A percentile compares a stretch with the other conserved stretches of the same genome.
These are phyloP conservation scores for Sarotherodon lohbergeri DNA, from an alignment of 2,113 vertebrate genomes.

Conservation along the genomic window DNA sequence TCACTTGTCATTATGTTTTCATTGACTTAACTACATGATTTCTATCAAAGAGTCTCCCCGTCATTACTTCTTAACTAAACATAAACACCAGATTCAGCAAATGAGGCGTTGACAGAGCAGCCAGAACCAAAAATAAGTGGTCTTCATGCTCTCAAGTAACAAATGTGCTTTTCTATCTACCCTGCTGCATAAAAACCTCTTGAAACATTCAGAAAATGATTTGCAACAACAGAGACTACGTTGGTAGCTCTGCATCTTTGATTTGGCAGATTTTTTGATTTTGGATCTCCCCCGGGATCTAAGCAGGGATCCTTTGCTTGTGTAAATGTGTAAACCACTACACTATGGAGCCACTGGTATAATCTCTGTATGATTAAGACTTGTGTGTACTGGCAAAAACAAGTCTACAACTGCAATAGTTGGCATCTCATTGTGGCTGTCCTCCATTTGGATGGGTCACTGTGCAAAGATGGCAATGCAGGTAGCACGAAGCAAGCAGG, in stretches of 20 bases:
- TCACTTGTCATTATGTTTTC: background rate
- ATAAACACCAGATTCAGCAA: background rate
- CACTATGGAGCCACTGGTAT: background rate
- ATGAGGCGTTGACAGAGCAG: background rate
- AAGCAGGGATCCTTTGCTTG: background rate
- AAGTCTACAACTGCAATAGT: background rate
- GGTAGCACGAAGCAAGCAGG: background rate
- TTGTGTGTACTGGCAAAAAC: background rate
- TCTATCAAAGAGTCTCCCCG: background rate
- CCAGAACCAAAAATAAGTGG: background rate
- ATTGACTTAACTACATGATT: background rate
- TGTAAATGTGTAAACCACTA: background rate
- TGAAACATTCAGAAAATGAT: background rate
- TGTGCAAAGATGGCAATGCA: background rate
- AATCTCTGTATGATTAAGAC: background rate
- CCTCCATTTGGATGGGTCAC: background rate
- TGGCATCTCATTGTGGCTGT: background rate
- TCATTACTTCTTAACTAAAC: background rate
- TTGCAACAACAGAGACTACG: background rate
- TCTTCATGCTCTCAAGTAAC: background rate
- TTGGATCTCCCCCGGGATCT: rapidly evolving
- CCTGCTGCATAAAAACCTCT: background rate
- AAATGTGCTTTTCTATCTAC: background rate
- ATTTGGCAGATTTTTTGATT: background rate
- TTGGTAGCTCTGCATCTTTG: background rate